A percentile compares a stretch with the other conserved stretches of the same genome.
Conservation (phyloP, 2,888 invertebrate genomes). For the Phalera bucephala region DNA sequence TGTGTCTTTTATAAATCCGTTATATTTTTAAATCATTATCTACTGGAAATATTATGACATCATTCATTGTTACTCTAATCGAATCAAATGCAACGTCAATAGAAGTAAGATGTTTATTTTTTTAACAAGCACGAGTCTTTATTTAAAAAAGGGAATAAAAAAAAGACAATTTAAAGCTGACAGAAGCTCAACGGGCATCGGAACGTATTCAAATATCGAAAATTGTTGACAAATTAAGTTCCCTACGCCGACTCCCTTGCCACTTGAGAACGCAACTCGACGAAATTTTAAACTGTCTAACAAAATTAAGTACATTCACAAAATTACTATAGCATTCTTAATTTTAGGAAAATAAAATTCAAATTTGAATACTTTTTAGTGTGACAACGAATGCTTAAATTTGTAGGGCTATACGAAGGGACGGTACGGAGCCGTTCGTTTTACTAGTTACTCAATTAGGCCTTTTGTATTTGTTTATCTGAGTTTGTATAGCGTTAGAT, state of each 20-base stretch:
- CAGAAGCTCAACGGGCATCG: constrained; percentile 80
- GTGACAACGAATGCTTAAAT: constrained; percentile 25
- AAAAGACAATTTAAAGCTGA: constrained; percentile 77
- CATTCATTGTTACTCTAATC: constrained; percentile 18
- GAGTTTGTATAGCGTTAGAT: constrained; percentile 76
- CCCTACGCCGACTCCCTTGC: constrained; percentile 76
- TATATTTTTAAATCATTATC: too few relatives aligned
- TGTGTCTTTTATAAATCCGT: too few relatives aligned
- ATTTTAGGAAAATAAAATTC: constrained; percentile 22
- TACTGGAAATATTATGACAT: too few relatives aligned
- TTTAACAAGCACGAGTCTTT: constrained; percentile 43
- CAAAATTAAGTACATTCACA: constrained; percentile 22
- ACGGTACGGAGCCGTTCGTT: constrained; percentile 77
- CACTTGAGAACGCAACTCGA: constrained; percentile 74
- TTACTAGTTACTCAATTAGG: constrained; percentile 84
- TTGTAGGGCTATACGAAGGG: constrained; percentile 65
- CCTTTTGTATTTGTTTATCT: constrained; percentile 84
- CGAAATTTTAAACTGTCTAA: constrained; percentile 65
- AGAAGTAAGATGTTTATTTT: constrained; percentile 28
- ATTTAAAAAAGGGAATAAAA: constrained; percentile 53
- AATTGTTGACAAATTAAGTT: constrained; percentile 83
- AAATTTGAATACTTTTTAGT: constrained; percentile 21
- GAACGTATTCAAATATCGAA: constrained; percentile 83
- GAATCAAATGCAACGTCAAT: constrained; percentile 23
- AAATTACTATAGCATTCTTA: constrained; percentile 20